Percentiles rank a stretch among this genome's conserved stretches.
phyloP scores from a whole-genome alignment of 2,797 vertebrate genomes.

The Zalophus californianus region DNA sequence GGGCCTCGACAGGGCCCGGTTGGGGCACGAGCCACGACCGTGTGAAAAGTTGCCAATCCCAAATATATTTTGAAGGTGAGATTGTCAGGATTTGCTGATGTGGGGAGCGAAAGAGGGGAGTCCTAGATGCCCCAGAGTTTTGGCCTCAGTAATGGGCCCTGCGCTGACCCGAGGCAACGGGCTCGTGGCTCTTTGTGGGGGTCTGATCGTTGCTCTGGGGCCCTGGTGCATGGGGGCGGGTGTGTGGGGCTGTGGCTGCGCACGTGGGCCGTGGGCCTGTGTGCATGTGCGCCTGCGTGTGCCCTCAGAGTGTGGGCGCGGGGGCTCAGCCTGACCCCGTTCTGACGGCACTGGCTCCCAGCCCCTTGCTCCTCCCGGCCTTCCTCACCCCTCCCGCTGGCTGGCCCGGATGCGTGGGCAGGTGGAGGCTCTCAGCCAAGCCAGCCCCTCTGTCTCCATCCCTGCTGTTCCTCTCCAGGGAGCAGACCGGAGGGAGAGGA shows the following conservation, averaged over 20 bases:
- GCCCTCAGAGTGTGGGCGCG: background rate
- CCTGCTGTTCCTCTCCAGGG: background rate
- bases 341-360: background rate
- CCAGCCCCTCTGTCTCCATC: background rate
- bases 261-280: accelerated
- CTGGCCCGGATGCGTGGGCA: background rate
- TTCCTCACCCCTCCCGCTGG: background rate
- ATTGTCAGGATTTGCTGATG: background rate
- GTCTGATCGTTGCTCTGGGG: background rate
- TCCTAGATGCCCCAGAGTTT: no score
- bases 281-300: background rate
- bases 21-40: accelerated
- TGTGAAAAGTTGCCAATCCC: background rate
- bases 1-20: background rate
- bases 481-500: background rate
- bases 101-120: background rate
- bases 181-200: accelerated
- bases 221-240: background rate
- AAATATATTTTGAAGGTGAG: background rate
- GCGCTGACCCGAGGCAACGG: no score
- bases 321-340: background rate
- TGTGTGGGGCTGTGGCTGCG: background rate
- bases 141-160: background rate
- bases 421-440: background rate
- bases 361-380: background rate